Percentiles rank a stretch among this genome's conserved stretches.
phyloP scores from a whole-genome alignment of 2,888 invertebrate genomes.

The Stenotaenia linearis region DNA sequence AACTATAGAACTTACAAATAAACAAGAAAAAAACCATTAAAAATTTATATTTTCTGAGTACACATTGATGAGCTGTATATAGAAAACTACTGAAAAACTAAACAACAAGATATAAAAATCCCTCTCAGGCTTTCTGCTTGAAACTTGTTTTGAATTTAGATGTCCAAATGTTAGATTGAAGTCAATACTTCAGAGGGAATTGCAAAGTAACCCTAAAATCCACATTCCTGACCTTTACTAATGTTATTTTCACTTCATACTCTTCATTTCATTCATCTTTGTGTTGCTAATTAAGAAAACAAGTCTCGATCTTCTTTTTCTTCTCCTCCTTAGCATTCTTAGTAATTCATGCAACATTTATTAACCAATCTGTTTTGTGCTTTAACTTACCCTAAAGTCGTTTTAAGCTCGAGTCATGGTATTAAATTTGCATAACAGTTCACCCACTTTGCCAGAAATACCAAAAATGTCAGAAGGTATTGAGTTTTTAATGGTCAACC shows the following conservation, averaged over 20 bases:
- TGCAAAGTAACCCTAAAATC: neutral
- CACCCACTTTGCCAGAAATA: neutral
- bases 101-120: neutral
- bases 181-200: neutral
- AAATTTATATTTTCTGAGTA: too few species aligned
- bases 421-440: neutral
- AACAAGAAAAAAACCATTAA: too few species aligned
- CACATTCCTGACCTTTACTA: neutral
- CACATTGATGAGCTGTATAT: too few species aligned
- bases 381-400: neutral
- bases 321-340: too few species aligned
- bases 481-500: neutral
- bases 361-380: neutral
- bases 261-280: neutral
- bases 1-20: too few species aligned
- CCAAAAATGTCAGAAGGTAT: too few species aligned
- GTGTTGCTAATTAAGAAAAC: too few species aligned
- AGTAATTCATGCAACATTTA: neutral
- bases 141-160: neutral
- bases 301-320: too few species aligned
- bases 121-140: neutral
- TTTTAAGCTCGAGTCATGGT: neutral
- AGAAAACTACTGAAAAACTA: too few species aligned
- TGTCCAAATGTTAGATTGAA: neutral
- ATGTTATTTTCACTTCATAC: neutral